Evolutionary conservation across 2,888 invertebrate species (phyloP), one percentile per base, ranked within the genome.

Genomic region (Cheilosia urbana): DNA sequence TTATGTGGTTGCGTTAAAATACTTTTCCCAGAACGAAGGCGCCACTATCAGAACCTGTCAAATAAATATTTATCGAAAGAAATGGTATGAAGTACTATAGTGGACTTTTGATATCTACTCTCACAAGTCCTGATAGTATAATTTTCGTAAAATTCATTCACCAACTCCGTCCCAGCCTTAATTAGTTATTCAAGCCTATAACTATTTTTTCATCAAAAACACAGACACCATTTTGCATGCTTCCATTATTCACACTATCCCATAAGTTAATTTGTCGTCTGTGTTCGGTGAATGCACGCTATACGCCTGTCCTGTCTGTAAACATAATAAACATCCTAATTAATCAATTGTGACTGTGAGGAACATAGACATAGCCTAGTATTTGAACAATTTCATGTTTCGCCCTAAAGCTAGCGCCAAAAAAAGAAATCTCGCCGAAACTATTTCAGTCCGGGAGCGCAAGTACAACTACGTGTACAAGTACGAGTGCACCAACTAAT

Each of bases 401-500:
- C 4, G 4, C 34, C 30, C 37, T n/a, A 49, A 49, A 24, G 1
- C n/a, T 40, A 37, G 37, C 24, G 30, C 30, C 30, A 30, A 34
- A 34, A 34, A 34, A 11, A 30, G 11, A 11, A 30, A 3, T 17
- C 0, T 19, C 15, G 40, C 40, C 58, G 21, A 40, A 58, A 40
- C 5, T 19, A 58, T 21, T 40, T 40, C 19, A 24, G 15, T 24
- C 60, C 2, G 27, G 4, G 19, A 47, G 63, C 2, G 13, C 1
- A 17, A 4, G 11, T 13, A 13, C 13, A 11, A 1, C 11, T 37
- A 13, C 13, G 13, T 34, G 15, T 42, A 42, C 4, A 13, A 45
- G 45, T n/a, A n/a, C 24, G 7, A 37, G 5, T 68, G 53, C 19
- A 40, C 53, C 53, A 68, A 55, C 19, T 55, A 42, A 42, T 42